Conservation (phyloP, 1,140 invertebrate genomes). For the Copidosoma floridanum region DNA sequence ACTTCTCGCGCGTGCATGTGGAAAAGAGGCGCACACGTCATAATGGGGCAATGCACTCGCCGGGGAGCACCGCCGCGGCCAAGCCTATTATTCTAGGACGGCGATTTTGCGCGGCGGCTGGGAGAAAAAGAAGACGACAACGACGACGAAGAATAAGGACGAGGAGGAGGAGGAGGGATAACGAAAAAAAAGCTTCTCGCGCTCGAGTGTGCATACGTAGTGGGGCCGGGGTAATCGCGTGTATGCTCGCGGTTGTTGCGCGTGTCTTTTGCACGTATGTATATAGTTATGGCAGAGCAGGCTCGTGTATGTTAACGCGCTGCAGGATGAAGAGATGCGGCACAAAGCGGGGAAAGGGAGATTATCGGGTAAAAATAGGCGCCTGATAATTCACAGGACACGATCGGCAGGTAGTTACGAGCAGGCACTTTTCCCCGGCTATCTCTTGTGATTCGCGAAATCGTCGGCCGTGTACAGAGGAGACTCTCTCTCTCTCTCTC, state of each 20-base stretch:
- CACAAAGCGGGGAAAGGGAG: no score
- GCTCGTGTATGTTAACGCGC: background rate
- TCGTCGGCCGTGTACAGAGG: no score
- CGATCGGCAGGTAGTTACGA: constrained; percentile 3
- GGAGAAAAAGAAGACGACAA: constrained; percentile 7
- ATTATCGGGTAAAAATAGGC: constrained; percentile 22
- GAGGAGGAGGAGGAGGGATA: no score
- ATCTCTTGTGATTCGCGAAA: no score
- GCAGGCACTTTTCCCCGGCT: no score
- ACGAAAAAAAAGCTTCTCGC: no score
- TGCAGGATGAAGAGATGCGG: constrained; percentile 2
- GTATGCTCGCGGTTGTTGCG: background rate
- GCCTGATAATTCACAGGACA: constrained; percentile 14
- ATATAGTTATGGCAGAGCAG: background rate
- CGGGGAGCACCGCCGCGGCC: no score
- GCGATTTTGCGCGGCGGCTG: constrained; percentile 6
- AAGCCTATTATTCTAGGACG: constrained; percentile 19
- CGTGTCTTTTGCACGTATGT: background rate
- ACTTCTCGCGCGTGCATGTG: no score
- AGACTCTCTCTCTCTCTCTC: no score
- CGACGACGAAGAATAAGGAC: no score
- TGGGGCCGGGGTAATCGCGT: constrained; percentile 1
- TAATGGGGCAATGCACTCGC: background rate
- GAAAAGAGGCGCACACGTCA: no score
- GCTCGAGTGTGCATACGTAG: background rate